Evolutionary conservation across 2,888 invertebrate species (phyloP), one percentile per base, ranked within the genome.

Genomic region (Drosophila mimica): DNA sequence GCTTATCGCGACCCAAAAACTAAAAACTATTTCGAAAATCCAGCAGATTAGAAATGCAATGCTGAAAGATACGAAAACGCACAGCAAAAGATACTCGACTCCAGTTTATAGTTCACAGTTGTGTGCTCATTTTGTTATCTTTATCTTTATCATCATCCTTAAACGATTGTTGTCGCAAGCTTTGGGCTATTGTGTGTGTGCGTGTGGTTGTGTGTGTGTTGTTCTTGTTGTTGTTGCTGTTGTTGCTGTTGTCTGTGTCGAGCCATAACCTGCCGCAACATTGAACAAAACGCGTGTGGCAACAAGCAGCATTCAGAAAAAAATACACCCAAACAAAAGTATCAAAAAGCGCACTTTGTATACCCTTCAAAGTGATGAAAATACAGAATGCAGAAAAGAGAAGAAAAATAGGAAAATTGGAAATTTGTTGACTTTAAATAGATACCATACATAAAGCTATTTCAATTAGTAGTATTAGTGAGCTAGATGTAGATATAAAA

Each of bases 251-350:
- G 69, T 70, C 70, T 79, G 76, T 70, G 43, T 56, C 57, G 56
- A 70, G 68, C 88, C 88, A 87, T 88, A 89, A 87, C 88, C 88
- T 88, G 82, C 88, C 88, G 54, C 88, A 88, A 88, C 79, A 77
- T 70, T 61, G 69, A 68, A 70, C 67, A 79, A 77, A 56, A 81
- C 81, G 73, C 75, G 75, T 56, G 54, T 49, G 54, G 63, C 66
- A 48, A 53, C 75, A 51, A 51, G 48, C 54, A 46, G 30, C 54
- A 34, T 25, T 40, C n/a, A 46, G 38, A 13, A 36, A 28, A 36
- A 17, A 51, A 51, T n/a, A 20, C 11, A 28, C 17, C 25, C 36
- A 58, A 6, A 4, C 7, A 34, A 25, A 13, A 43, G 9, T 17
- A 15, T 11, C 3, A 1, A 38, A 46, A 4, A 30, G 0, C 58